Conservation (phyloP, 2,797 vertebrate species). For the Bovichtus variegatus region DNA sequence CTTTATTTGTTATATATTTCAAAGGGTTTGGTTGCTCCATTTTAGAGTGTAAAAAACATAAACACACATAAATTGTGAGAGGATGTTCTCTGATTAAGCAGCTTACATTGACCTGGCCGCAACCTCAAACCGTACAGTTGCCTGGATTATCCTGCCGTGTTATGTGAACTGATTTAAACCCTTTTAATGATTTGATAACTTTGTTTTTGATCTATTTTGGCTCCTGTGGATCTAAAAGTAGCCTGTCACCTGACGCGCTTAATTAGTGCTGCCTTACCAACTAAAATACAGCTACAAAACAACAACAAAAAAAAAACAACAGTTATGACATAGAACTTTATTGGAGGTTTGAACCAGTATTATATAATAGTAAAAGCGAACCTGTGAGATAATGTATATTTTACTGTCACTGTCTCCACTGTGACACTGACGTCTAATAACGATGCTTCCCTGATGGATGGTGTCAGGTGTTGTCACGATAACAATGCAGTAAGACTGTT, state of each 20-base stretch:
- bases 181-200: neutral
- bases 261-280: neutral
- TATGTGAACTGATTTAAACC: neutral
- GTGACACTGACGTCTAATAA: too few species aligned
- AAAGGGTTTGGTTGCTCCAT: neutral
- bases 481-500: slow-evolving; percentile 44
- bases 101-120: neutral
- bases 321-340: too few species aligned
- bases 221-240: neutral
- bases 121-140: neutral
- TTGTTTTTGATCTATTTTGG: neutral
- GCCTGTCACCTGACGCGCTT: neutral
- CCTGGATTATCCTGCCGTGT: neutral
- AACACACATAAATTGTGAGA: neutral
- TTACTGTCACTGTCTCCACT: neutral
- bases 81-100: slow-evolving; percentile 1
- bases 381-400: neutral
- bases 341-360: neutral
- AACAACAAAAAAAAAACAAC: neutral
- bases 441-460: too few species aligned
- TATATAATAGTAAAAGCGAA: neutral
- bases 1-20: neutral
- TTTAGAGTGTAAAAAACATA: neutral
- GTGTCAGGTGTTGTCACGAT: neutral
- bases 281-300: too few species aligned